Base-by-base conservation (phyloP, 2,888 invertebrate species). In the Dastarcus helophoroides region DNA sequence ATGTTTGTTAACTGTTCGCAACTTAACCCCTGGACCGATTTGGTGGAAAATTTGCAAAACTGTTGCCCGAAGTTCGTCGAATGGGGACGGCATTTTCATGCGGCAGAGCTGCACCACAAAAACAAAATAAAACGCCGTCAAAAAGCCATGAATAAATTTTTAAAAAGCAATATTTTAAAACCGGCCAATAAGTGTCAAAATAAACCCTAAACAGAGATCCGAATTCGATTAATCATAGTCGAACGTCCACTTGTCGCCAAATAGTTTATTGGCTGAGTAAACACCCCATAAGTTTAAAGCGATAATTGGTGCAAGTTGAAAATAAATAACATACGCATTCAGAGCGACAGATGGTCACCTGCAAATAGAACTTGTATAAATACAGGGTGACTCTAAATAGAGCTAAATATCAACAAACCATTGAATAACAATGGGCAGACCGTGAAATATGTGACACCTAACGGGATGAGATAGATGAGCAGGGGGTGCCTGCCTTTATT, bases 401-500 rank as follows among this genome's bases (percentile, higher is more conserved):
- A 43, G 33, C 38, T 41, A 43, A 42, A 40, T 47, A 49, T 51
- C 51, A 51, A 51, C 51, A 51, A 50, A 49, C 51, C 51, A 51
- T 51, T 47, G 48, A 49, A 51, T 51, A 40, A 45, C 47, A 50
- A 51, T 43, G 39, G 45, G 41, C 30, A 36, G 41, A 38, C 39
- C 33, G 44, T 44, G 42, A 47, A 41, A 41, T 46, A 45, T 44
- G 38, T 39, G 39, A 38, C 42, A 38, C 32, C 35, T 44, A 43
- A 43, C 39, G 43, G 41, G 44, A 43, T 44, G 38, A 43, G 39
- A 38, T 38, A 33, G 32, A 22, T 26, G 38, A 16, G 29, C 19
- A 22, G 29, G 21, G 16, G 22, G 11, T 14, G 15, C 14, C 14
- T 17, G 15, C 14, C 16, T 26, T 26, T 13, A 3, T 10, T 6